These are phyloP conservation scores for Parelbella ahira DNA, from an alignment of 2,888 invertebrate genomes.

Conservation along the genomic window DNA sequence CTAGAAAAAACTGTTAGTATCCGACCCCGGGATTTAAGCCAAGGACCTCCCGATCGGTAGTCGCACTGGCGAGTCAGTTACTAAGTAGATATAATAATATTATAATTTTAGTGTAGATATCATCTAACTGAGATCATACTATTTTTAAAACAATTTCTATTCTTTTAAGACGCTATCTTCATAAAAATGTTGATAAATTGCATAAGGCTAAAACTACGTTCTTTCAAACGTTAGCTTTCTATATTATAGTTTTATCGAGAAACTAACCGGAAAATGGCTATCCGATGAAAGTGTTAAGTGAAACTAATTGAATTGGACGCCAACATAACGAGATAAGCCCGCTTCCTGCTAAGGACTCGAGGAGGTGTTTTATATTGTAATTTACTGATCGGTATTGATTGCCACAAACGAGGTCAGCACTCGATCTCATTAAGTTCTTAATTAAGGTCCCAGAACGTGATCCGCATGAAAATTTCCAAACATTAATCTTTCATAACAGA, in stretches of 20 bases:
- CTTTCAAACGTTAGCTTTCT: no score
- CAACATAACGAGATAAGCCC: conserved; percentile 15
- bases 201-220: no score
- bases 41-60: no score
- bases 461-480: conserved; percentile 30
- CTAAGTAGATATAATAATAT: no score
- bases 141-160: no score
- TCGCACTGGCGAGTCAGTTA: no score
- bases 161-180: no score
- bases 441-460: conserved; percentile 66
- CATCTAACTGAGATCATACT: no score
- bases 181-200: no score
- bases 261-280: conserved; percentile 17
- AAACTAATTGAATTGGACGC: conserved; percentile 34
- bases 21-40: no score
- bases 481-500: conserved; percentile 21
- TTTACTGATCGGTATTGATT: conserved; percentile 56
- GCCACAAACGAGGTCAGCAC: conserved; percentile 47
- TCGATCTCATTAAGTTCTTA: conserved; percentile 70
- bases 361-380: conserved; percentile 39
- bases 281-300: conserved; percentile 20
- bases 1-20: no score
- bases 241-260: conserved; percentile 3
- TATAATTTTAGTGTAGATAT: no score
- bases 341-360: conserved; percentile 25